Evolutionary conservation across 2,888 invertebrate genomes (phyloP).

Genomic region (Xanthostigma xanthostigma): DNA sequence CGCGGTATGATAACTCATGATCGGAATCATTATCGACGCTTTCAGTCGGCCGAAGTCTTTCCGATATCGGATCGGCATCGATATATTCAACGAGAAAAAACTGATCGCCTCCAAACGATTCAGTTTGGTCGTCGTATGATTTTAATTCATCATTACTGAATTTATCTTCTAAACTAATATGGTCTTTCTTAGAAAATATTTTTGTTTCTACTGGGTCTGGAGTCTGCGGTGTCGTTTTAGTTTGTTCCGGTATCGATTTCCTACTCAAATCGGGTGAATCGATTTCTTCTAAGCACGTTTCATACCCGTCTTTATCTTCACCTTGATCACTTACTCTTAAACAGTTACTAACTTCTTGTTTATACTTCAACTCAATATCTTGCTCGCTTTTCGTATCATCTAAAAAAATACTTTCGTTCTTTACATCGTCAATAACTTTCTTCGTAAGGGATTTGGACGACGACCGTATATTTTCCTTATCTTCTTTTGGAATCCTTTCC

Average conservation of each 20-base stretch:
- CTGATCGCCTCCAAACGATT: slow-evolving; percentile 21
- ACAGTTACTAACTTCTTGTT: slow-evolving; percentile 2
- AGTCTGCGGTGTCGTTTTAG: slow-evolving; percentile 6
- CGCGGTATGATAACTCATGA: not conserved
- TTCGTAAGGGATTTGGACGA: too few relatives aligned
- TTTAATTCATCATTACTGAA: slow-evolving; percentile 19
- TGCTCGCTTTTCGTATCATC: too few relatives aligned
- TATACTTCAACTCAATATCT: slow-evolving; percentile 3
- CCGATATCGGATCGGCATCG: slow-evolving; percentile 10
- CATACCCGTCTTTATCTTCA: slow-evolving; percentile 34
- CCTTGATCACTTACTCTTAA: slow-evolving; percentile 9
- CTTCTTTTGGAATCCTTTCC: too few relatives aligned
- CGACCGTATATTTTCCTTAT: too few relatives aligned
- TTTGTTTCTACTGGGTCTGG: slow-evolving; percentile 6
- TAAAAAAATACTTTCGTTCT: too few relatives aligned
- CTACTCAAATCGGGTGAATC: slow-evolving; percentile 26
- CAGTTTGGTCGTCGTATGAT: slow-evolving; percentile 18
- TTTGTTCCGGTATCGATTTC: slow-evolving; percentile 3
- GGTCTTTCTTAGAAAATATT: slow-evolving; percentile 14
- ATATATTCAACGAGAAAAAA: slow-evolving; percentile 27
- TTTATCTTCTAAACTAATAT: slow-evolving; percentile 21
- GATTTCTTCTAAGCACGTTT: slow-evolving; percentile 46
- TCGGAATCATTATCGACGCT: slow-evolving; percentile 12
- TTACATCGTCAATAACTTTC: too few relatives aligned
- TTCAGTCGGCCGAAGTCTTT: slow-evolving; percentile 22